phyloP scores from a whole-genome alignment of 37 sponge, comb jelly and placozoan species.

The Chondrosia reniformis region DNA sequence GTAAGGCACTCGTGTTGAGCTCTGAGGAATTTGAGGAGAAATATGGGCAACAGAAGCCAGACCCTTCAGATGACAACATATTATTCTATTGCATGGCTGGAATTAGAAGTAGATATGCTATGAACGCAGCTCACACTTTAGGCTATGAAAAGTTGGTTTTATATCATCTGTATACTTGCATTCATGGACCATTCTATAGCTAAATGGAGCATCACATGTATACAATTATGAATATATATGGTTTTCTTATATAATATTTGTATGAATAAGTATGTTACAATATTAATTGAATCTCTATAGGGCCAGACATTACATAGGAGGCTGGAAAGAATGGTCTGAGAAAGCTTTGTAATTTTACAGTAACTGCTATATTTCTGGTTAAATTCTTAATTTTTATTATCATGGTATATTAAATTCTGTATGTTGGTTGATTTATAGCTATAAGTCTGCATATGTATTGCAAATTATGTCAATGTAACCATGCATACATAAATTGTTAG shows the following conservation, averaged over 20 bases:
- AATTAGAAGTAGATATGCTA: slow-evolving; percentile 59
- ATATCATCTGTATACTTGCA: neutral
- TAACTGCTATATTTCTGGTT: no score
- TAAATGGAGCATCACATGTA: neutral
- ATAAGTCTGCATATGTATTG: no score
- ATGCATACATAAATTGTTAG: no score
- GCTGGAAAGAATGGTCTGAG: slow-evolving; percentile 56
- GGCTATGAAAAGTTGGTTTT: slow-evolving; percentile 65
- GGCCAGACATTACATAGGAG: slow-evolving; percentile 53
- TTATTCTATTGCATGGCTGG: slow-evolving; percentile 76
- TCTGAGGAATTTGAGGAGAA: slow-evolving; percentile 45
- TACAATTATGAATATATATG: neutral
- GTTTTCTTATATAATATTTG: neutral
- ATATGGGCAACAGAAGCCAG: slow-evolving; percentile 55
- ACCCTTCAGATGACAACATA: slow-evolving; percentile 35
- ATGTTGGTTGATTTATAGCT: no score
- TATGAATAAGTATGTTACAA: neutral
- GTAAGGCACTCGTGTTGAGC: slow-evolving; percentile 45
- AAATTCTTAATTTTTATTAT: no score
- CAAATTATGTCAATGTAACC: no score
- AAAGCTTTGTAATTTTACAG: no score
- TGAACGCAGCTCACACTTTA: slow-evolving; percentile 57
- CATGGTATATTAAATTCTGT: no score
- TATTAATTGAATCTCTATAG: slow-evolving; percentile 16
- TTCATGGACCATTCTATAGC: neutral